A percentile compares a stretch with the other conserved stretches of the same genome.
These are phyloP conservation scores for Prosapia bicincta DNA, from an alignment of 2,888 invertebrate genomes.

Conservation along the genomic window DNA sequence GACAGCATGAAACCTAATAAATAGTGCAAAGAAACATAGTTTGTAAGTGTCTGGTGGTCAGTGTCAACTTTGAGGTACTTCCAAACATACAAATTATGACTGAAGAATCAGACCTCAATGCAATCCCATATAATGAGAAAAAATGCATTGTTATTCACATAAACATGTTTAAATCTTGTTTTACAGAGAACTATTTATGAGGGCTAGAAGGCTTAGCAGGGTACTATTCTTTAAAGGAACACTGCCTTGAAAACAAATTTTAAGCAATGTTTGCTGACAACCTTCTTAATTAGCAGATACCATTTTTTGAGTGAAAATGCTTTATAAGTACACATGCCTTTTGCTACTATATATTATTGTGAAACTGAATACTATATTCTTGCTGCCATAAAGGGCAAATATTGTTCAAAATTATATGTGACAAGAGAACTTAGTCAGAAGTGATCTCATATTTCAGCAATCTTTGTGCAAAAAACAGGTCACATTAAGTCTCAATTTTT, in stretches of 20 bases:
- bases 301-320: background rate
- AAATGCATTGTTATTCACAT: background rate
- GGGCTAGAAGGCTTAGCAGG: background rate
- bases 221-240: background rate
- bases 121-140: constrained; percentile 1
- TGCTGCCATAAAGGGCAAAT: background rate
- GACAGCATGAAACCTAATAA: no score
- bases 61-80: background rate
- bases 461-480: background rate
- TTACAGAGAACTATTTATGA: background rate
- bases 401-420: background rate
- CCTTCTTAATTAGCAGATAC: background rate
- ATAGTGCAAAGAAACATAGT: no score
- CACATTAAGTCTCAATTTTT: background rate
- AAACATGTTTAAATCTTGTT: background rate
- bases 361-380: background rate
- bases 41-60: no score
- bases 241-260: background rate
- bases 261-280: background rate
- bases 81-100: background rate
- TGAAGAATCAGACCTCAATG: constrained; percentile 31
- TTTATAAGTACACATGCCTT: background rate
- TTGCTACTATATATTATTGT: background rate
- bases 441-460: background rate
- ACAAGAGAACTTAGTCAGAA: background rate